Evolutionary conservation across 2,113 vertebrate genomes (phyloP), one percentile per base, ranked within the genome.

Genomic region (Callithrix jacchus): DNA sequence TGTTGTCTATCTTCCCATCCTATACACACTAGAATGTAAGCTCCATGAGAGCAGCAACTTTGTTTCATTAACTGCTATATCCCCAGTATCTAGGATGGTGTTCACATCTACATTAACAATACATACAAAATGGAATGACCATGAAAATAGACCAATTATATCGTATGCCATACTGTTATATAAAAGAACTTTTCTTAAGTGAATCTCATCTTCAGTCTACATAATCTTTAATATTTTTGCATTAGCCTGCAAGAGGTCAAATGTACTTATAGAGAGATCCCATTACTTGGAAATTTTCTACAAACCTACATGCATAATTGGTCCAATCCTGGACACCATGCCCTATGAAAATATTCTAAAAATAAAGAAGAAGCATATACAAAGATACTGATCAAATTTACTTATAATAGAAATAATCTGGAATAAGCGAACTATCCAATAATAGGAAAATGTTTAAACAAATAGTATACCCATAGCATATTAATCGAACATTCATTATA

Each of bases 141-240:
- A 88, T 85, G 11, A 94, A 89, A 92, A 91, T 10, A 92, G 20
- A 87, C 27, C 54, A 92, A 77, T 32, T 85, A n/a, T 49, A 58
- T 66, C 30, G 37, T 58, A 89, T 47, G 47, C 37, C 66, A 89
- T 83, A 58, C 20, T 79, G 14, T 87, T 79, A 89, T 3, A n/a
- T 82, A 66, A 89, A 6, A 93, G 32, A 87, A 86, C 21, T 94
- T 91, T 84, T 80, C 84, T 90, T 87, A 96, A 84, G 30, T 77
- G 40, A 91, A 91, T 82, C 6, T 81, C 52, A 87, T 71, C 47
- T 85, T 94, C 23, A 42, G 21, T 52, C 84, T 42, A 87, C 6
- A 64, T 42, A 23, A 95, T 95, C 54, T 94, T 42, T 87, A 47
- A 97, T 23, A 95, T 90, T 81, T 93, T 91, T n/a, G 13, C 9